Evolutionary conservation across 2,797 vertebrate species (phyloP).

Genomic region (Lateolabrax maculatus): DNA sequence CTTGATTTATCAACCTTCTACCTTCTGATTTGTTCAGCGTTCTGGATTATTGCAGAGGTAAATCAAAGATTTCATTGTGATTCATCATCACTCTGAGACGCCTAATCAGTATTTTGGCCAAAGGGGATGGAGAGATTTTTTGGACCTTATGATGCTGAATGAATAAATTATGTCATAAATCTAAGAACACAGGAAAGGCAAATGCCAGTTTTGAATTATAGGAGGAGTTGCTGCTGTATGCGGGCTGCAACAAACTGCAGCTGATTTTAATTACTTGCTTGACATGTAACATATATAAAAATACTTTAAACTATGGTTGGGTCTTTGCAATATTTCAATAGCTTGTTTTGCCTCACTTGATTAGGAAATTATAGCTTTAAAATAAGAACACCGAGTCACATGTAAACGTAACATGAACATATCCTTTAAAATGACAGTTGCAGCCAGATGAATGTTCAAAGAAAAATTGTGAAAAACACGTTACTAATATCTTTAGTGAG

Average conservation of each 20-base stretch:
- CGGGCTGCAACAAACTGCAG: not conserved
- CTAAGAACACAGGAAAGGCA: not conserved
- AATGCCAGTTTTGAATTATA: conserved; percentile 4
- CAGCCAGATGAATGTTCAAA: conserved; percentile 4
- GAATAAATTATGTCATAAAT: conserved; percentile 20
- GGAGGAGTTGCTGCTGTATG: not conserved
- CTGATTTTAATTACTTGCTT: conserved; percentile 7
- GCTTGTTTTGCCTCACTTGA: not conserved
- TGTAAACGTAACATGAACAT: not conserved
- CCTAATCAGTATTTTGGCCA: conserved; percentile 6
- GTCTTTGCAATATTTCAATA: not conserved
- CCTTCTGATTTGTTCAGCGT: conserved; percentile 20
- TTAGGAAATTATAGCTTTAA: not conserved
- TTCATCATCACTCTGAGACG: not conserved
- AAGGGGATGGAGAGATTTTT: not conserved
- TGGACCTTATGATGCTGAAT: not conserved
- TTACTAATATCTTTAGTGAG: not conserved
- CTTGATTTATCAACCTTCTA: conserved; percentile 42
- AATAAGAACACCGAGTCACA: not conserved
- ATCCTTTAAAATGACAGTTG: not conserved
- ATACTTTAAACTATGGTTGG: not conserved
- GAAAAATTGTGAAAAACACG: not conserved
- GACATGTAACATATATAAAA: not conserved
- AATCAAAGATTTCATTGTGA: conserved; percentile 48
- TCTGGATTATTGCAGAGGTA: conserved; percentile 42